Percentiles rank a stretch among this genome's conserved stretches.
Evolutionary conservation across 2,888 invertebrate genomes (phyloP).

Genomic region (Dryomyza anilis): DNA sequence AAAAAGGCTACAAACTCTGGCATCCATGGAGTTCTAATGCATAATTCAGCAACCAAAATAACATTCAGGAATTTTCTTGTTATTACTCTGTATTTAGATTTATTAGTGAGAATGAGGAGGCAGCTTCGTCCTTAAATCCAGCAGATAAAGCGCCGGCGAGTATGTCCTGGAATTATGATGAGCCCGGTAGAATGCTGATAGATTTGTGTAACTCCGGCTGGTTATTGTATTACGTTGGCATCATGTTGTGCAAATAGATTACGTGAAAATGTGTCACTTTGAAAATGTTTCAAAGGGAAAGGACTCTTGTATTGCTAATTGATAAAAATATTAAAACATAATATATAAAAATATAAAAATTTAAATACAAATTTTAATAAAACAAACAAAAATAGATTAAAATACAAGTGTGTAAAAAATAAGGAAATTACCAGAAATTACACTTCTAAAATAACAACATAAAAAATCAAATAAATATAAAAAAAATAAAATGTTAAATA

Average conservation of each 20-base stretch:
- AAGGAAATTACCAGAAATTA: too few relatives aligned
- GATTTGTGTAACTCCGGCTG: too few relatives aligned
- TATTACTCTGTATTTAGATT: constrained; percentile 41
- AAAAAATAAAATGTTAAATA: background rate
- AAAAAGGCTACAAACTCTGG: too few relatives aligned
- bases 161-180: constrained; percentile 51
- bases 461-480: background rate
- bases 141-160: constrained; percentile 40
- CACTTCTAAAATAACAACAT: too few relatives aligned
- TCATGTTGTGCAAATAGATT: constrained; percentile 24
- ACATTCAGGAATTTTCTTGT: constrained; percentile 24
- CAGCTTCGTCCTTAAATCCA: constrained; percentile 29
- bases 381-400: too few relatives aligned
- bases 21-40: too few relatives aligned
- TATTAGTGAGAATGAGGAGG: constrained; percentile 33
- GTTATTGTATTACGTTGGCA: too few relatives aligned
- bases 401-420: too few relatives aligned
- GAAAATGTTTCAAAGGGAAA: background rate
- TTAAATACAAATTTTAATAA: too few relatives aligned
- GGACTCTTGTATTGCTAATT: too few relatives aligned
- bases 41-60: constrained; percentile 44
- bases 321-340: too few relatives aligned
- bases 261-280: constrained; percentile 15
- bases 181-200: constrained; percentile 26
- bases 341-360: too few relatives aligned